Percentiles rank a stretch among this genome's conserved stretches.
These are phyloP conservation scores for Hyperoplus immaculatus DNA, from an alignment of 2,797 vertebrate species.

Conservation along the genomic window DNA sequence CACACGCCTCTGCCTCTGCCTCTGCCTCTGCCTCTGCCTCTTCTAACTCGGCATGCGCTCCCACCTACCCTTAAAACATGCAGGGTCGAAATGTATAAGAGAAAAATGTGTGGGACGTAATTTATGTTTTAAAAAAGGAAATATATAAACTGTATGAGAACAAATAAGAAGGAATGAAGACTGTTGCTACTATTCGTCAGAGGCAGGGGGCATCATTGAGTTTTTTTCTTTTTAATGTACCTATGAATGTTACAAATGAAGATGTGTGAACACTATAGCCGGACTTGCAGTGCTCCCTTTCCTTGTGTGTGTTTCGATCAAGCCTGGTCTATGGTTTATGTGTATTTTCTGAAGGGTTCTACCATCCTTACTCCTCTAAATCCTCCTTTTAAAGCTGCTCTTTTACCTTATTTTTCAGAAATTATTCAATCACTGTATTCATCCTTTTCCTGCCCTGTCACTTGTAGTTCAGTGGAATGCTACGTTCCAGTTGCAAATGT, in stretches of 20 bases:
- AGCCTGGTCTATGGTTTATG: constrained; percentile 27
- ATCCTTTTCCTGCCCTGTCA: background rate
- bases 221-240: constrained; percentile 29
- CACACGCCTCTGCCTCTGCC: constrained; percentile 80
- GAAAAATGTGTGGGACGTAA: constrained; percentile 12
- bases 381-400: constrained; percentile 40
- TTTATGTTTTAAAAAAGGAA: constrained; percentile 15
- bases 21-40: constrained; percentile 73
- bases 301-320: background rate
- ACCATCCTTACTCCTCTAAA: background rate
- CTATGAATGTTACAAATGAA: constrained; percentile 27
- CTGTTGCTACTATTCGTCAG: constrained; percentile 32
- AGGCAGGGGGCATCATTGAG: constrained; percentile 47
- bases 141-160: constrained; percentile 6
- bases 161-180: constrained; percentile 2
- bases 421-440: constrained; percentile 9
- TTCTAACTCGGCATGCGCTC: constrained; percentile 49
- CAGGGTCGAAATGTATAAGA: background rate
- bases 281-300: constrained; percentile 28
- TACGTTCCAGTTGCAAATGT: no score
- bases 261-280: constrained; percentile 34
- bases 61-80: constrained; percentile 70
- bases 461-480: no score
- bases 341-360: background rate
- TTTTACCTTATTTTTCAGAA: constrained; percentile 20